These are phyloP conservation scores for Agrenia bidenticulata DNA, from an alignment of 2,888 invertebrate genomes.

Conservation along the genomic window DNA sequence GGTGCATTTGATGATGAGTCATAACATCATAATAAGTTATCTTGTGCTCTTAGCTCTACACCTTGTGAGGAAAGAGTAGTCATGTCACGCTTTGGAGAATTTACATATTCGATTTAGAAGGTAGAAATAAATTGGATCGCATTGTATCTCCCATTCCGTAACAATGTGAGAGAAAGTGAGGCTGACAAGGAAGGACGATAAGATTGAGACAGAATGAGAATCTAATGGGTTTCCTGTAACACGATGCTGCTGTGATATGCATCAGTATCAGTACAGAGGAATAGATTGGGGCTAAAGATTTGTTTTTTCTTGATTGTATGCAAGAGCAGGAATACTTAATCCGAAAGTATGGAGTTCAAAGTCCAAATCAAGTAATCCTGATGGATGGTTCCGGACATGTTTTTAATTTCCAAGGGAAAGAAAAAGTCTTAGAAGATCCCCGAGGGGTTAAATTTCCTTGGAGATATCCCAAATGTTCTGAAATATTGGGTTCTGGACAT, in stretches of 20 bases:
- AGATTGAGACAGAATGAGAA: too few species aligned
- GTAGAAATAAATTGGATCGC: background rate
- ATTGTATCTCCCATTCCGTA: background rate
- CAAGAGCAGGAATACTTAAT: slow-evolving; percentile 68
- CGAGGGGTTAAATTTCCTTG: slow-evolving; percentile 71
- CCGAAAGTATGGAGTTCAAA: slow-evolving; percentile 69
- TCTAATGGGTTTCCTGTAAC: too few species aligned
- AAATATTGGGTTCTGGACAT: slow-evolving; percentile 59
- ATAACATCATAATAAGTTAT: too few species aligned
- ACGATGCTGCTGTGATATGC: too few species aligned
- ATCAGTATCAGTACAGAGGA: too few species aligned
- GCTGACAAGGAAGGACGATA: too few species aligned
- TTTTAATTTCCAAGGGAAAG: slow-evolving; percentile 66
- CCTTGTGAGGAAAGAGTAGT: background rate
- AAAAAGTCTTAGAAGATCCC: slow-evolving; percentile 70
- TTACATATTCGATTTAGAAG: slow-evolving; percentile 7
- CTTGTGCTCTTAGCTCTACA: too few species aligned
- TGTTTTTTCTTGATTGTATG: slow-evolving; percentile 4
- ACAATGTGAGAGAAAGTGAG: too few species aligned
- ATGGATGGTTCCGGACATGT: slow-evolving; percentile 68
- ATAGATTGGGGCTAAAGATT: background rate
- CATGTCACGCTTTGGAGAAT: slow-evolving; percentile 1
- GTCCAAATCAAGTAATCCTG: slow-evolving; percentile 62
- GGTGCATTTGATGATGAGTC: too few species aligned
- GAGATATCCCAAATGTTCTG: slow-evolving; percentile 69